Evolutionary conservation across 2,888 invertebrate genomes (phyloP), one percentile per base, ranked within the genome.

Genomic region (Spialia ferax): DNA sequence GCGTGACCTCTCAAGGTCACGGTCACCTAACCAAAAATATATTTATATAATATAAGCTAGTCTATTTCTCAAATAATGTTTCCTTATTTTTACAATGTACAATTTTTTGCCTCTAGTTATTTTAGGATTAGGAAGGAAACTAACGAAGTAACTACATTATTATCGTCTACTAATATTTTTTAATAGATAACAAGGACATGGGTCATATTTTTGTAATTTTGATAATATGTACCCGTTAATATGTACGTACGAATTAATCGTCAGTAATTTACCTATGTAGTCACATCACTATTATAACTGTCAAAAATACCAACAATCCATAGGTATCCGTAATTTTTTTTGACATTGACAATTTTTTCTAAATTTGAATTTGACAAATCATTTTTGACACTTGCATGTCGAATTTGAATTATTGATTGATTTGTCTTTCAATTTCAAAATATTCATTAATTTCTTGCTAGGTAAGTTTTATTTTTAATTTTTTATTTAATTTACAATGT

Each of bases 1-100:
- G 74, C 69, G 65, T 83, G 89, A 90, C 91, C 90, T 86, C 81
- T 85, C 85, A 91, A 91, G 90, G 91, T 91, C 86, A 87, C 77
- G 78, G 80, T 80, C 74, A 73, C 75, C 72, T 74, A 68, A 67
- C 61, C 22, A 29, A 42, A 55, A 55, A 55, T 42, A 2, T 26
- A 26, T 26, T 4, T 2, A 5, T 26, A 5, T 26, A 26, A 26
- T 26, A 26, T 26, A 42, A 38, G 35, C 2, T 13, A 38, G 1
- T 10, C 13, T 38, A 38, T 38, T 10, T 13, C 35, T 35, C 3
- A 7, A 7, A 13, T 10, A 38, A 38, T 38, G 3, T 10, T 38
- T 38, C 10, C 26, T 45, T 2, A n/a, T 45, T 45, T n/a, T n/a
- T n/a, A n/a, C n/a, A n/a, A n/a, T n/a, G n/a, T n/a, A n/a, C n/a